Evolutionary conservation across 1,140 invertebrate species (phyloP).

Genomic region (Ditylenchus dipsaci): DNA sequence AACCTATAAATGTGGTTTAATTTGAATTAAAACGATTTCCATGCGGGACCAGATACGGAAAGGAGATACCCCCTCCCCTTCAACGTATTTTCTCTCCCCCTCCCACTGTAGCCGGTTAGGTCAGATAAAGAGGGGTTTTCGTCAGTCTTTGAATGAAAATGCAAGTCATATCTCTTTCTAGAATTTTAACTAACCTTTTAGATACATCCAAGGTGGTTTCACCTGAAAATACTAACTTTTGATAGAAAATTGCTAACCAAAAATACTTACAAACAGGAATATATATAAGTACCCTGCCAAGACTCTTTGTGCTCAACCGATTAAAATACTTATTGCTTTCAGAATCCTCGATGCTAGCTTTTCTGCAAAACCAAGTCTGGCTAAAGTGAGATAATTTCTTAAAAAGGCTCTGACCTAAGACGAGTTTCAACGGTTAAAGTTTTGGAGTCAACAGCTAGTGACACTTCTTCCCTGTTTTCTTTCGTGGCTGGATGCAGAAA

Average conservation of each 20-base stretch:
- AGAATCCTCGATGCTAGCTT: conserved; percentile 19
- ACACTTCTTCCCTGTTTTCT: not conserved
- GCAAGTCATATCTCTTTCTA: too few species aligned
- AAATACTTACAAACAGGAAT: conserved; percentile 66
- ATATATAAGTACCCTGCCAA: conserved; percentile 79
- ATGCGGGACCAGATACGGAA: too few species aligned
- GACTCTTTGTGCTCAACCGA: conserved; percentile 66
- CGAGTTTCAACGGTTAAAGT: conserved; percentile 38
- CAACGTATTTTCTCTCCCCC: too few species aligned
- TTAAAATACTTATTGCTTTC: conserved; percentile 40
- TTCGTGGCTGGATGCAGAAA: conserved; percentile 9
- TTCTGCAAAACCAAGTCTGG: not conserved
- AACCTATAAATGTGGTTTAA: too few species aligned
- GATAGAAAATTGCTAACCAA: too few species aligned
- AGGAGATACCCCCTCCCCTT: too few species aligned
- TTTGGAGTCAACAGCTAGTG: not conserved
- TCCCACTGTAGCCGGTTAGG: too few species aligned
- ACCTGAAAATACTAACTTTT: not conserved
- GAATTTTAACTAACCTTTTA: conserved; percentile 60
- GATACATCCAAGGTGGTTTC: conserved; percentile 73
- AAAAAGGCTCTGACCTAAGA: conserved; percentile 17
- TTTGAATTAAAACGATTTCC: too few species aligned
- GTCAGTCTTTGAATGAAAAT: too few species aligned
- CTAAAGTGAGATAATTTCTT: conserved; percentile 7
- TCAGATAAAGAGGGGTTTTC: too few species aligned